These are phyloP conservation scores for Charina bottae DNA, from an alignment of 2,113 vertebrate species.

Conservation along the genomic window DNA sequence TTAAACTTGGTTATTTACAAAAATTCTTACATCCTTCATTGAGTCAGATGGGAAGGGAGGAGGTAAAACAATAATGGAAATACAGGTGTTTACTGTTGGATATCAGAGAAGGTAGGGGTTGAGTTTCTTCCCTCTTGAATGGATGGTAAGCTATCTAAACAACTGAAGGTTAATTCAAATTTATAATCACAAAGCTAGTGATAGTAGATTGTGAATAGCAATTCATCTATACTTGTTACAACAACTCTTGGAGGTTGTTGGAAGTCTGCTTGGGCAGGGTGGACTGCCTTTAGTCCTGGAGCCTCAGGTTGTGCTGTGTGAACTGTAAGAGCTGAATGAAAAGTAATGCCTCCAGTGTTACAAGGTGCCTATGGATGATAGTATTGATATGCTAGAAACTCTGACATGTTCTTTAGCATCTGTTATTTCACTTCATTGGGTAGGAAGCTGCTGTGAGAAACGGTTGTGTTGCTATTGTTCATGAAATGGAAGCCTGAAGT, in stretches of 20 bases:
- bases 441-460: not conserved
- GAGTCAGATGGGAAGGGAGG: not conserved
- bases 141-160: not conserved
- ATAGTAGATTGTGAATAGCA: not conserved
- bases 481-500: not conserved
- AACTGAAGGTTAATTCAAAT: not conserved
- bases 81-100: not conserved
- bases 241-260: not conserved
- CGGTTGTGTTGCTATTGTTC: not conserved
- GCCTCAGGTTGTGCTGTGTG: not conserved
- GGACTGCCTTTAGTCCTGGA: not conserved
- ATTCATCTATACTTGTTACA: not conserved
- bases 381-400: not conserved
- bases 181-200: not conserved
- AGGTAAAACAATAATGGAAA: not conserved
- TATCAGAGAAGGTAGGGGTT: not conserved
- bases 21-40: not conserved
- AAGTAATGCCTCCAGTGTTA: not conserved
- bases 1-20: not conserved
- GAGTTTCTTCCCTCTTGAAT: not conserved
- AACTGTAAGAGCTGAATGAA: not conserved
- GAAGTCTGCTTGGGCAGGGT: not conserved
- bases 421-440: not conserved
- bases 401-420: not conserved
- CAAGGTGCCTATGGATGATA: not conserved